Evolutionary conservation across 2,797 vertebrate genomes (phyloP).

Genomic region (Acanthurus lineatus): DNA sequence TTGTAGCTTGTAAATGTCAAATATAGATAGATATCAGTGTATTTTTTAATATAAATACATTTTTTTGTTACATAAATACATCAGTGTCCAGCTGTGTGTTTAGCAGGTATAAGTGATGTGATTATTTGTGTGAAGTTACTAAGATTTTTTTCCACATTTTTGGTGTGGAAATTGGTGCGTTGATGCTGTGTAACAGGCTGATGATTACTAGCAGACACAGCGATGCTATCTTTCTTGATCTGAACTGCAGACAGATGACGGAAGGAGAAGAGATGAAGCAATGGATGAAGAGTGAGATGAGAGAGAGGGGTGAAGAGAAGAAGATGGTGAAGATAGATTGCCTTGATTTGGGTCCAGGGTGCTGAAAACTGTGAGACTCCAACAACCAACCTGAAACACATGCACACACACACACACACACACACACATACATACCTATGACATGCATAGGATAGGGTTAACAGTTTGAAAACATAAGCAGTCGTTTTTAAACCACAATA

Average conservation of each 20-base stretch:
- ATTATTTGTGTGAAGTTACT: slow-evolving; percentile 43
- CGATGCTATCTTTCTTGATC: slow-evolving; percentile 47
- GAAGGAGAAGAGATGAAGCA: slow-evolving; percentile 39
- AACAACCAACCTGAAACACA: slow-evolving; percentile 32
- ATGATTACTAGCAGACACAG: slow-evolving; percentile 61
- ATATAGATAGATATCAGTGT: neutral
- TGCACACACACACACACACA: slow-evolving; percentile 18
- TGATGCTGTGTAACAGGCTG: slow-evolving; percentile 41
- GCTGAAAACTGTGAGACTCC: slow-evolving; percentile 47
- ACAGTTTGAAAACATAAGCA: too few species aligned
- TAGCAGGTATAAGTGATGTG: neutral
- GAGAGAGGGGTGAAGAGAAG: slow-evolving; percentile 25
- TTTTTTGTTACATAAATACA: neutral
- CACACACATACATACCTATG: neutral
- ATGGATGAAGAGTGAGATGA: slow-evolving; percentile 30
- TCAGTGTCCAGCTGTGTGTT: slow-evolving; percentile 3
- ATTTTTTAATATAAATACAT: neutral
- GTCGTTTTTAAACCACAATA: too few species aligned
- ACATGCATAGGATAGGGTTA: too few species aligned
- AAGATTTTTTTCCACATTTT: slow-evolving; percentile 7
- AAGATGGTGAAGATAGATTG: slow-evolving; percentile 63
- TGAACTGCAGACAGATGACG: slow-evolving; percentile 52
- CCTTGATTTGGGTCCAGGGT: slow-evolving; percentile 48
- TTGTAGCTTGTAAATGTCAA: neutral
- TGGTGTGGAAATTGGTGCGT: slow-evolving; percentile 39